Conservation (phyloP, 1,140 invertebrate genomes). For the Pomacea maculata region DNA sequence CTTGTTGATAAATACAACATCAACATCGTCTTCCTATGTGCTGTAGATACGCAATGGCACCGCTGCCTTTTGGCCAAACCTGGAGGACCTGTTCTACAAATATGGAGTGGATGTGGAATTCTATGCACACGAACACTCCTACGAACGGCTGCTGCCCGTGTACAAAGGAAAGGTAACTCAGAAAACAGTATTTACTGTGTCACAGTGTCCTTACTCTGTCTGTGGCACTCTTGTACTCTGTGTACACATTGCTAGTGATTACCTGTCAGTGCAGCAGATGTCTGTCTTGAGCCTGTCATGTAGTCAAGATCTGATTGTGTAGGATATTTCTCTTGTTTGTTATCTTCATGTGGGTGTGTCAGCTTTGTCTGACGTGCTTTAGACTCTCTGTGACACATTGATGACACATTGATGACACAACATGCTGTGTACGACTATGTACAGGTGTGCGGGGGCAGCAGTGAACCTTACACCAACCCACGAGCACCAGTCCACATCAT, state of each 20-base stretch:
- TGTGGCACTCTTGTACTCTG: no score
- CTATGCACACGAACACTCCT: constrained; percentile 97
- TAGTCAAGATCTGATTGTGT: no score
- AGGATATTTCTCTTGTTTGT: no score
- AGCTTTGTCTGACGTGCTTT: no score
- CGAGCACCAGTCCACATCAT: constrained; percentile 91
- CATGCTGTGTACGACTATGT: neutral
- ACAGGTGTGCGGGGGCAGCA: constrained; percentile 60
- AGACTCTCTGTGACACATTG: no score
- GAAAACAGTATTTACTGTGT: neutral
- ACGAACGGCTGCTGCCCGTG: constrained; percentile 93
- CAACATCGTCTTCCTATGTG: neutral
- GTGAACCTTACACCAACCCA: constrained; percentile 82
- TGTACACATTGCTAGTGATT: no score
- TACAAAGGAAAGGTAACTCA: constrained; percentile 73
- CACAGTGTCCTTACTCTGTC: no score
- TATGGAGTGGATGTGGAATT: constrained; percentile 92
- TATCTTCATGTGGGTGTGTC: no score
- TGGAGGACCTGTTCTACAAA: constrained; percentile 88
- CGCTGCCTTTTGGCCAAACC: constrained; percentile 43
- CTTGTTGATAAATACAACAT: no score
- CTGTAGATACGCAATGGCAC: constrained; percentile 51
- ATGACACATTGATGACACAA: no score
- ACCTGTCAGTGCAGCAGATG: no score
- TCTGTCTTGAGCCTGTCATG: no score